These are phyloP conservation scores for Thera britannica DNA, from an alignment of 2,888 invertebrate genomes.

Conservation along the genomic window DNA sequence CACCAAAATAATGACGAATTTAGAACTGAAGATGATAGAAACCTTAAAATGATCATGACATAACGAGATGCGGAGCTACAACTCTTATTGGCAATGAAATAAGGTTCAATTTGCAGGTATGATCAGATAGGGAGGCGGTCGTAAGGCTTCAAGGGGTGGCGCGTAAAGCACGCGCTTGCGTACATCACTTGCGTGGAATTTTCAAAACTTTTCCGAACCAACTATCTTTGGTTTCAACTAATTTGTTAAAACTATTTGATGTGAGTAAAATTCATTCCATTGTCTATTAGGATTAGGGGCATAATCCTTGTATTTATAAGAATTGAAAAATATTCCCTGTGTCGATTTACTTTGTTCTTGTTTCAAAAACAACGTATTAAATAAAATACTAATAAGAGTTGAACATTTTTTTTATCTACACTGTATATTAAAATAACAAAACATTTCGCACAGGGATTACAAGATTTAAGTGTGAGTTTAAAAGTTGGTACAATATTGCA, in stretches of 20 bases:
- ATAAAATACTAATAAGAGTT: too few species aligned
- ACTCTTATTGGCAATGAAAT: conserved; percentile 62
- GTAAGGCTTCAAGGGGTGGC: conserved; percentile 82
- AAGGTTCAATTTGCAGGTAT: conserved; percentile 75
- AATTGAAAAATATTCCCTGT: too few species aligned
- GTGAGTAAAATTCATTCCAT: too few species aligned
- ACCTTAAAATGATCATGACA: conserved; percentile 66
- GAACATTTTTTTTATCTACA: too few species aligned
- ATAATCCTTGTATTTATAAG: too few species aligned
- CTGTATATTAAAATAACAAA: too few species aligned
- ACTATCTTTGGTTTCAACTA: background rate
- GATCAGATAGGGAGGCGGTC: conserved; percentile 76
- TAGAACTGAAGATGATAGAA: conserved; percentile 73
- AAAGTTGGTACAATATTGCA: background rate
- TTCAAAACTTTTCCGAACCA: conserved; percentile 59
- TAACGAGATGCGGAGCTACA: conserved; percentile 56
- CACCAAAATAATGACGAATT: conserved; percentile 80
- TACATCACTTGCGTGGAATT: conserved; percentile 67
- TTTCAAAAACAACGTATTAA: too few species aligned
- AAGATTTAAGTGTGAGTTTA: background rate
- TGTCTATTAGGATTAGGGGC: too few species aligned
- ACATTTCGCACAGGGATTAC: too few species aligned
- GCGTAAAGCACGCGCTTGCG: conserved; percentile 82
- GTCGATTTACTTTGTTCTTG: too few species aligned
- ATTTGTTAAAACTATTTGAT: too few species aligned